Evolutionary conservation across 2,888 invertebrate genomes (phyloP).

Genomic region (Agrilus cyanescens): DNA sequence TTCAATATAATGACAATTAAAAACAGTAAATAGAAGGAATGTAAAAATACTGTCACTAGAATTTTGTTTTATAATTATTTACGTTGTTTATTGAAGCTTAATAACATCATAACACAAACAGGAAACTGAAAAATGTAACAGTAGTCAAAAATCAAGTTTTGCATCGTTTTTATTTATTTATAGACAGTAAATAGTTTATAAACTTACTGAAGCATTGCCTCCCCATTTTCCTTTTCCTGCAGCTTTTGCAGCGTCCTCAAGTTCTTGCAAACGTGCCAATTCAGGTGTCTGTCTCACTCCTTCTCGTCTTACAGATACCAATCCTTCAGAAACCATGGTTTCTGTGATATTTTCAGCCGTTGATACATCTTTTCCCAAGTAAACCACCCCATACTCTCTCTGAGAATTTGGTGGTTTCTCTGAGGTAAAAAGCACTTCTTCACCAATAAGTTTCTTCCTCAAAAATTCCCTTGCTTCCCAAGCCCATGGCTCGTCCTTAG

Average conservation of each 20-base stretch:
- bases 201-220: conserved; percentile 22
- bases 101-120: no score
- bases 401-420: conserved; percentile 75
- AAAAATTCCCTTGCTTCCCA: conserved; percentile 97
- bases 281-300: conserved; percentile 54
- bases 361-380: conserved; percentile 60
- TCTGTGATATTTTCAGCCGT: conserved; percentile 84
- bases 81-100: not conserved
- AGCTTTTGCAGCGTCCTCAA: conserved; percentile 83
- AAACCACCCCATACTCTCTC: conserved; percentile 83
- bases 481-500: conserved; percentile 85
- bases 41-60: no score
- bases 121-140: no score
- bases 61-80: no score
- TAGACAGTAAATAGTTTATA: not conserved
- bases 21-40: no score
- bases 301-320: conserved; percentile 67
- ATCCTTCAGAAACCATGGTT: conserved; percentile 76
- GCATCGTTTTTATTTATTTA: not conserved
- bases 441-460: conserved; percentile 82
- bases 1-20: no score
- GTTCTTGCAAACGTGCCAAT: conserved; percentile 57
- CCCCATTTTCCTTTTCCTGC: conserved; percentile 78
- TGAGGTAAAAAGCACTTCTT: conserved; percentile 72
- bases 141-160: no score